These are phyloP conservation scores for Acanthochromis polyacanthus DNA, from an alignment of 2,113 vertebrate genomes.

Conservation along the genomic window DNA sequence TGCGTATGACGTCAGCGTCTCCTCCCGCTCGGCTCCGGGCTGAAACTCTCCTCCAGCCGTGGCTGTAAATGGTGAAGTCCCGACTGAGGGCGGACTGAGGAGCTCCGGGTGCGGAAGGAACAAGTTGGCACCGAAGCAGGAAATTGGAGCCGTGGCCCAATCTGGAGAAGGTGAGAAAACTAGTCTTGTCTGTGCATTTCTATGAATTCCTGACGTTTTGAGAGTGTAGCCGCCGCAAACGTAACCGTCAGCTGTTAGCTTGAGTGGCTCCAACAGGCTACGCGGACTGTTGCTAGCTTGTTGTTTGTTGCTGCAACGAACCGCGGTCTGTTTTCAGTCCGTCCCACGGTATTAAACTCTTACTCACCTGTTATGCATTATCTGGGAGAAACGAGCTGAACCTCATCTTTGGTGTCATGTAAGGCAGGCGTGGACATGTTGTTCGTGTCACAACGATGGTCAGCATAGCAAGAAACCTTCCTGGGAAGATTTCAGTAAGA, in stretches of 20 bases:
- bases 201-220: not conserved
- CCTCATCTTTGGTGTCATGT: not conserved
- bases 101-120: conserved; percentile 21
- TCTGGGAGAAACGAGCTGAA: not conserved
- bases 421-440: conserved; percentile 26
- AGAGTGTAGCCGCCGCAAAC: not conserved
- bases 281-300: not conserved
- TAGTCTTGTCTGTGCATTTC: not conserved
- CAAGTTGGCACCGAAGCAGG: conserved; percentile 9
- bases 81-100: conserved; percentile 59
- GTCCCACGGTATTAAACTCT: not conserved
- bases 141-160: conserved; percentile 10
- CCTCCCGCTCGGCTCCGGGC: not conserved
- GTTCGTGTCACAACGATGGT: not conserved
- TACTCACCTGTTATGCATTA: not conserved
- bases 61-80: conserved; percentile 39
- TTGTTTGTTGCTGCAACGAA: not conserved
- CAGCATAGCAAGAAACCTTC: not conserved
- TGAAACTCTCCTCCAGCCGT: not conserved
- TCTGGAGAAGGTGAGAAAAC: conserved; percentile 41
- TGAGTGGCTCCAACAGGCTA: not conserved
- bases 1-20: conserved; percentile 37
- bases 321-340: not conserved
- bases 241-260: conserved; percentile 24
- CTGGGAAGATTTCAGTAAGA: not conserved